Percentiles rank a stretch among this genome's conserved stretches.
These are phyloP conservation scores for Syncerus caffer DNA, from an alignment of 2,797 vertebrate genomes.

Conservation along the genomic window DNA sequence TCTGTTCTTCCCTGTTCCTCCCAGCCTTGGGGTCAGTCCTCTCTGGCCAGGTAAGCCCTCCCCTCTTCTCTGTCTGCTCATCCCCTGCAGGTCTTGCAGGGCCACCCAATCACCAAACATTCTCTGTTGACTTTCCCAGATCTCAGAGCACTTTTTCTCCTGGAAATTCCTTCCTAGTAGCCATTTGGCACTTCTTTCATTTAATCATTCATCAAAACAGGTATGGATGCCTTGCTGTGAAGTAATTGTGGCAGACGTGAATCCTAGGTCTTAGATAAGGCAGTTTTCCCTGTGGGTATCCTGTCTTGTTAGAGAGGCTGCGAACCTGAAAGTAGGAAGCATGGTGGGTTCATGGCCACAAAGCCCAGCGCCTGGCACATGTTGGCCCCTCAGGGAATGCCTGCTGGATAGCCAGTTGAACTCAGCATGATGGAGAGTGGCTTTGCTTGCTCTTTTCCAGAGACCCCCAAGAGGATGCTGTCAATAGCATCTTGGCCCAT, in stretches of 20 bases:
- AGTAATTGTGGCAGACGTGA: background rate
- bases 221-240: slow-evolving; percentile 30
- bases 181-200: slow-evolving; percentile 18
- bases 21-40: background rate
- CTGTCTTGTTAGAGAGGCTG: slow-evolving; percentile 35
- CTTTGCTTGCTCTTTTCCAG: background rate
- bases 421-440: background rate
- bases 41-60: background rate
- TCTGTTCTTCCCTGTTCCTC: background rate
- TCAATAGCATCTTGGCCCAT: background rate
- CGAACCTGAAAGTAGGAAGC: background rate
- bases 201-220: slow-evolving; percentile 69
- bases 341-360: background rate
- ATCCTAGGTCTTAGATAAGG: slow-evolving; percentile 17
- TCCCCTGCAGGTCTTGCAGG: background rate
- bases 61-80: background rate
- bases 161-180: background rate
- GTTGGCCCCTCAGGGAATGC: background rate
- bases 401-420: background rate
- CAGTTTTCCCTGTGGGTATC: slow-evolving; percentile 18
- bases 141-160: background rate
- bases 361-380: background rate
- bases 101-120: background rate
- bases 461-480: background rate
- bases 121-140: background rate